Evolutionary conservation across 2,888 invertebrate species (phyloP).

Genomic region (Rhagonycha lutea): DNA sequence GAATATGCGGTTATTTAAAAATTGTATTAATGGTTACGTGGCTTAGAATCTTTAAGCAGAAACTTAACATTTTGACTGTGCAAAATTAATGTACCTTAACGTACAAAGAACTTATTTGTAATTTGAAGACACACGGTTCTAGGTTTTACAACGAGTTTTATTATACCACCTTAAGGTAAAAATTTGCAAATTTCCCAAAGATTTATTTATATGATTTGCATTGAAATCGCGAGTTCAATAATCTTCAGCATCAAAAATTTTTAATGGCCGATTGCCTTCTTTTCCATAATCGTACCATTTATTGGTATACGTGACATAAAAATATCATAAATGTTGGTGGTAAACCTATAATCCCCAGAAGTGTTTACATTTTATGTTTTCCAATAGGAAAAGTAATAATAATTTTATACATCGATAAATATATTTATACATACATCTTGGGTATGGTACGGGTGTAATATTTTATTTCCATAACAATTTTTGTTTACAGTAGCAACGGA

Average conservation of each 20-base stretch:
- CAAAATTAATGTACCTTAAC: constrained; percentile 17
- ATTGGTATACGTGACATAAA: constrained; percentile 25
- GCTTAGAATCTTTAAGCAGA: not conserved
- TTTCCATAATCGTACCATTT: not conserved
- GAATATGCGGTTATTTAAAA: not conserved
- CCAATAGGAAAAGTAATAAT: constrained; percentile 24
- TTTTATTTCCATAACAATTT: constrained; percentile 17
- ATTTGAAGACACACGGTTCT: constrained; percentile 9
- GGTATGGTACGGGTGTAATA: constrained; percentile 8
- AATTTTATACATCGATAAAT: constrained; percentile 22
- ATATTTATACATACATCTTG: constrained; percentile 15
- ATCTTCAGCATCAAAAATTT: not conserved
- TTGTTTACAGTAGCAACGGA: not conserved
- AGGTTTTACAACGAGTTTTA: not conserved
- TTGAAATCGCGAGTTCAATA: not conserved
- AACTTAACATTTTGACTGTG: not conserved
- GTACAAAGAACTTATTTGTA: constrained; percentile 19
- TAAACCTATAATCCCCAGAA: constrained; percentile 19
- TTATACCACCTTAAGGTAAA: not conserved
- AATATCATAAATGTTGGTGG: constrained; percentile 15
- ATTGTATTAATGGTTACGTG: not conserved
- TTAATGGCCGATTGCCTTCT: not conserved
- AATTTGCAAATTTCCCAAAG: not conserved
- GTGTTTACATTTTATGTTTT: constrained; percentile 22
- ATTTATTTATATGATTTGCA: not conserved